Evolutionary conservation across 1,140 invertebrate species (phyloP).

Genomic region (Leptinotarsa undecemlineata): DNA sequence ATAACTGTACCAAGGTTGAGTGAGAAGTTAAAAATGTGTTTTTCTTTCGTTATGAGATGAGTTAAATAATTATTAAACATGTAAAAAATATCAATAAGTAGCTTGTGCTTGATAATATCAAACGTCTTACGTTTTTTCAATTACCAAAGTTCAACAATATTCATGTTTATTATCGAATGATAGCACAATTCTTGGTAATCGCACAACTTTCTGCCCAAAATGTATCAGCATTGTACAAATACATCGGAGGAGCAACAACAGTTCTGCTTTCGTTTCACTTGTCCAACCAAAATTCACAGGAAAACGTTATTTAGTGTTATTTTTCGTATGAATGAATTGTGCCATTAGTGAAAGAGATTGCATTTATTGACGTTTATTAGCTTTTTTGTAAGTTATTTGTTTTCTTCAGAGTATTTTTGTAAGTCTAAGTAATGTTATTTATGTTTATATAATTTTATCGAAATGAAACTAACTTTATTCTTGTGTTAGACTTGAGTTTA

Average conservation of each 20-base stretch:
- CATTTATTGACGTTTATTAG: conserved; percentile 37
- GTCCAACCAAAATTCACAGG: conserved; percentile 17
- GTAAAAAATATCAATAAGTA: conserved; percentile 30
- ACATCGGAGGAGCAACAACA: conserved; percentile 9
- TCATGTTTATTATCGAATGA: conserved; percentile 30
- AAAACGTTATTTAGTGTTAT: conserved; percentile 20
- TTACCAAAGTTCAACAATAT: conserved; percentile 30
- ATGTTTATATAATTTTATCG: conserved; percentile 42
- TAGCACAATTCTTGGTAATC: conserved; percentile 29
- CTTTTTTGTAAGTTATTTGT: conserved; percentile 42
- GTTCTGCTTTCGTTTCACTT: conserved; percentile 14
- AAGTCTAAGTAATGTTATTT: conserved; percentile 43
- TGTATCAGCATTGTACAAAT: conserved; percentile 30
- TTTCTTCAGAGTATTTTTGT: conserved; percentile 40
- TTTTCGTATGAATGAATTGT: conserved; percentile 37
- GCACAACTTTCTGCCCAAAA: conserved; percentile 27
- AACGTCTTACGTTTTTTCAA: conserved; percentile 22
- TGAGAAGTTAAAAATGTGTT: conserved; percentile 47
- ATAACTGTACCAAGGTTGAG: conserved; percentile 48
- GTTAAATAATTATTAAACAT: conserved; percentile 26
- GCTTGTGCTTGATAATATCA: conserved; percentile 40
- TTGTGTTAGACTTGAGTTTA: neutral
- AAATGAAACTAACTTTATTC: conserved; percentile 26
- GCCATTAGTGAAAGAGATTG: conserved; percentile 41
- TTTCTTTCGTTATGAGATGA: conserved; percentile 35